Evolutionary conservation across 1,140 invertebrate genomes (phyloP), one percentile per base, ranked within the genome.

Genomic region (Hycleus cichorii): DNA sequence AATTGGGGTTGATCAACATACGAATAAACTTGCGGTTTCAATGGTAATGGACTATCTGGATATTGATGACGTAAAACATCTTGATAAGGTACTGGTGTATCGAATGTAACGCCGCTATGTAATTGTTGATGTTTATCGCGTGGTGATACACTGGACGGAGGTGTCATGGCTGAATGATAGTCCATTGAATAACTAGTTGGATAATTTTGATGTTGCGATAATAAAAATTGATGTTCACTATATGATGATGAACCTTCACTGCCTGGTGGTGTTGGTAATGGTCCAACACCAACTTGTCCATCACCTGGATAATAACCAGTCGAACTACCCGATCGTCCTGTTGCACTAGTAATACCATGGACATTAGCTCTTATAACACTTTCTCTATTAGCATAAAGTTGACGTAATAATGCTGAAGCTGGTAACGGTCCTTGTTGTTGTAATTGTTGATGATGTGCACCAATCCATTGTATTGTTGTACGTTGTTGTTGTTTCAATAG

Each of bases 391-490:
- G 90, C 92, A 72, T 96, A 96, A 0, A 97, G 76, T 71, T 95
- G 92, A 3, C 93, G 80, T 0, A 96, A 74, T 3, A 96, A 79
- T 0, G 91, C 90, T 0, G 93, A 92, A 0, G 93, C 91, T 2
- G 92, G 83, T 9, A 86, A 73, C 2, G 78, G 76, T 6, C 76
- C 75, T 63, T 74, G 70, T 47, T 73, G 83, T 62, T 63, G 83
- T 69, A 42, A 78, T 71, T 44, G 85, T 59, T 89, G 85, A 46
- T 87, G 86, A 81, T 88, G 87, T 0, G 87, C 83, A 0, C 92
- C 93, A 55, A 94, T 93, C 92, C 93, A 96, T 67, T 96, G 93
- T 58, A 95, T 96, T 1, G 92, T 92, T 10, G 90, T 92, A 60
- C 89, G 84, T 54, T 89, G 87, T 60, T 90, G 87, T 58, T 87